These are phyloP conservation scores for Caenorhabditis virilis DNA, from an alignment of 2,888 invertebrate species.

Conservation along the genomic window DNA sequence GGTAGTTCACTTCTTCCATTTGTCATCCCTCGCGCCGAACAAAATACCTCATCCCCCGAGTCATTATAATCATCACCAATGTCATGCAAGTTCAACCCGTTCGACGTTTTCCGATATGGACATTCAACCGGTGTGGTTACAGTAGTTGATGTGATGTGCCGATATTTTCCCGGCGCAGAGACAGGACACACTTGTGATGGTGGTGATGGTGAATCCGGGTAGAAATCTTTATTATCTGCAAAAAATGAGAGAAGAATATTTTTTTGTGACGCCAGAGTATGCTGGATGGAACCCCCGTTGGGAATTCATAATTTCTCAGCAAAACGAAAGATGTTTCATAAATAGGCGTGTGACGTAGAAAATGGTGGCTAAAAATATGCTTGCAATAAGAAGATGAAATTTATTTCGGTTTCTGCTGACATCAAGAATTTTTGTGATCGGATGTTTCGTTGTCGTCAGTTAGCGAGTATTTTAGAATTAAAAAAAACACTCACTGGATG, in stretches of 20 bases:
- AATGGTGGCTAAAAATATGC: no score
- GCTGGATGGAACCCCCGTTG: no score
- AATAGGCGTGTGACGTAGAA: no score
- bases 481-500: slow-evolving; percentile 23
- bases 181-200: slow-evolving; percentile 7
- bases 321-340: no score
- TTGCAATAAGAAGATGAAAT: no score
- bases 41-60: slow-evolving; percentile 27
- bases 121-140: background rate
- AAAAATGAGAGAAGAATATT: no score
- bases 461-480: slow-evolving; percentile 5
- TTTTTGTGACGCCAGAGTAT: no score
- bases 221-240: background rate
- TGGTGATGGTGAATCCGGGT: background rate
- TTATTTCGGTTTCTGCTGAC: no score
- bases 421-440: no score
- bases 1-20: no score
- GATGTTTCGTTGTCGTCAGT: no score
- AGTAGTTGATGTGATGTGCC: slow-evolving; percentile 4
- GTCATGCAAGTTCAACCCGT: background rate
- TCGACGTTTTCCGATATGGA: background rate
- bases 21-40: slow-evolving; percentile 17
- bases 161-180: slow-evolving; percentile 20
- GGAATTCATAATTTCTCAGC: no score
- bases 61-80: slow-evolving; percentile 7